Percentiles rank a stretch among this genome's conserved stretches.
Conservation (phyloP, 2,888 invertebrate genomes). For the Melanargia galathea region DNA sequence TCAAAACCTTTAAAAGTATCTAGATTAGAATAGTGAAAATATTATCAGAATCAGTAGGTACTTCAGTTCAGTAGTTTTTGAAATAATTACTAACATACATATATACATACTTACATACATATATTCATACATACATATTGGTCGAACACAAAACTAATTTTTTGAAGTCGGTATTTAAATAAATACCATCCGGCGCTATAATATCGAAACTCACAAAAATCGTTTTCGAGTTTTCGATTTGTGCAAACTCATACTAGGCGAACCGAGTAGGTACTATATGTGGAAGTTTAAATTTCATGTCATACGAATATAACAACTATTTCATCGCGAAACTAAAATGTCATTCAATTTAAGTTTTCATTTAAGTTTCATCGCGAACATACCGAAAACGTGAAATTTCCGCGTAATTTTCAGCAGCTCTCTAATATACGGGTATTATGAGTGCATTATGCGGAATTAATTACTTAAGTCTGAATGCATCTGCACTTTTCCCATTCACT, state of each 20-base stretch:
- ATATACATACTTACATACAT: too few relatives aligned
- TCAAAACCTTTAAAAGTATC: too few relatives aligned
- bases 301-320: slow-evolving; percentile 1
- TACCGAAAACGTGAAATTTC: slow-evolving; percentile 12
- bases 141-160: too few relatives aligned
- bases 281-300: background rate
- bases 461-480: slow-evolving; percentile 20
- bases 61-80: too few relatives aligned
- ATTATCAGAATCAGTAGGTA: too few relatives aligned
- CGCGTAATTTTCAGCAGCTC: slow-evolving; percentile 2
- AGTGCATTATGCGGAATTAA: slow-evolving; percentile 16
- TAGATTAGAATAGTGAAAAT: too few relatives aligned
- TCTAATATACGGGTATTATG: background rate
- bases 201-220: background rate
- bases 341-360: too few relatives aligned
- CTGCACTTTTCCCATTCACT: slow-evolving; percentile 14
- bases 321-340: slow-evolving; percentile 5
- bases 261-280: background rate
- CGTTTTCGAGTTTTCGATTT: background rate
- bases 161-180: too few relatives aligned
- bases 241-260: background rate
- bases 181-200: background rate
- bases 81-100: too few relatives aligned
- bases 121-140: too few relatives aligned
- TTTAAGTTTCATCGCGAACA: too few relatives aligned